Conservation (phyloP, 1,140 invertebrate species). For the Elymnias hypermnestra region DNA sequence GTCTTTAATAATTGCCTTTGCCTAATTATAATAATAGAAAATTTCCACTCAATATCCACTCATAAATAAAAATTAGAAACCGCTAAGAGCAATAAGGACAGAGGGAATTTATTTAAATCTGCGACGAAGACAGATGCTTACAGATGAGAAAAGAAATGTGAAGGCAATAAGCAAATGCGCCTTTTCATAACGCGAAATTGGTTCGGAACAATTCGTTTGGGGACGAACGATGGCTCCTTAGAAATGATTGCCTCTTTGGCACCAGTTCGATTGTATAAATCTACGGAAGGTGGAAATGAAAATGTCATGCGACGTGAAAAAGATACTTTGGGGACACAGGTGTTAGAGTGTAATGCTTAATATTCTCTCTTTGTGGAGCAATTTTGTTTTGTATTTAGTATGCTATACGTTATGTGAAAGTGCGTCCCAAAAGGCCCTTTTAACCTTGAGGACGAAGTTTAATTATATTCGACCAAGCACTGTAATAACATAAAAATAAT, state of each 20-base stretch:
- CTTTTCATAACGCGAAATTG: conserved; percentile 62
- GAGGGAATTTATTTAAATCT: conserved; percentile 31
- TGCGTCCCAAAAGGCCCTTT: too few species aligned
- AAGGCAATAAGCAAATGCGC: conserved; percentile 60
- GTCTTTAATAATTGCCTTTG: too few species aligned
- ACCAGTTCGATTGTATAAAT: conserved; percentile 35
- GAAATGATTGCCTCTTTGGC: conserved; percentile 48
- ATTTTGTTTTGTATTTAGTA: too few species aligned
- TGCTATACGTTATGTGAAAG: too few species aligned
- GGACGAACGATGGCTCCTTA: conserved; percentile 38
- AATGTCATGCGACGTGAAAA: conserved; percentile 11
- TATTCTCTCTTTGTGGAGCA: too few species aligned
- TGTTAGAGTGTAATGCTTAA: conserved; percentile 5
- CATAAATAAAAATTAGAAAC: not conserved
- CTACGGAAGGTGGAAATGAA: conserved; percentile 18
- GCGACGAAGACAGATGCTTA: conserved; percentile 49
- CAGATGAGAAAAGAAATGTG: conserved; percentile 53
- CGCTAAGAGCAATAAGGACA: not conserved
- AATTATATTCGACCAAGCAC: too few species aligned
- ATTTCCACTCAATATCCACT: too few species aligned
- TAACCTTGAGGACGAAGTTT: too few species aligned
- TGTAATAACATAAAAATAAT: too few species aligned
- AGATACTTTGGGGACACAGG: conserved; percentile 6
- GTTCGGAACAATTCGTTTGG: conserved; percentile 51
- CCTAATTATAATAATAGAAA: too few species aligned